Conservation (phyloP, 2,797 vertebrate species). For the Galagoides demidoff region DNA sequence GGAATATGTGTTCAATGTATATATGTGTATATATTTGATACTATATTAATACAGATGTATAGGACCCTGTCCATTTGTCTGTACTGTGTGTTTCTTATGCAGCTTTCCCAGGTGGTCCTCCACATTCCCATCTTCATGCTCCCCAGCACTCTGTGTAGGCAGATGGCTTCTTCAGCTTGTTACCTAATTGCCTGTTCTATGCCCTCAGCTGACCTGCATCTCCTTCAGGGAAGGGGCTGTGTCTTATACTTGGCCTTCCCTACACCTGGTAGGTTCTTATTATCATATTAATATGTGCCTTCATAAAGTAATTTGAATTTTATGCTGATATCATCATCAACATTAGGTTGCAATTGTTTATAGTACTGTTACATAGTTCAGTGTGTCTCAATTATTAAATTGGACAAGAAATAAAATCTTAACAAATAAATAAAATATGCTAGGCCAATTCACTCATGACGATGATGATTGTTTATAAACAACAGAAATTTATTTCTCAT, state of each 20-base stretch:
- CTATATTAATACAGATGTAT: not conserved
- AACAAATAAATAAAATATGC: not conserved
- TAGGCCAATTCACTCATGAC: not conserved
- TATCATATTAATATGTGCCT: not conserved
- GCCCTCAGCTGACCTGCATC: not conserved
- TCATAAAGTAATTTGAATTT: constrained; percentile 28
- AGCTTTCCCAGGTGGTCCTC: not conserved
- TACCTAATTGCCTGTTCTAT: not conserved
- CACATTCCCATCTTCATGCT: not conserved
- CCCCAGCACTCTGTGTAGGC: not conserved
- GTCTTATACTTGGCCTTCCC: not conserved
- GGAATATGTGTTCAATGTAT: not conserved
- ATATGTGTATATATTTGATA: not conserved
- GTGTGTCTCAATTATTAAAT: not conserved
- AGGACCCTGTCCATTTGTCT: not conserved
- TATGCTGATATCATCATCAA: not conserved
- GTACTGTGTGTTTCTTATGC: not conserved
- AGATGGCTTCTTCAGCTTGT: not conserved
- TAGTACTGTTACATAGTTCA: not conserved
- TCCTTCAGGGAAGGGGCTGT: not conserved
- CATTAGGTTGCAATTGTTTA: not conserved
- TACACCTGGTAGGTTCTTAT: not conserved
- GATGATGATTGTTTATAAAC: no score
- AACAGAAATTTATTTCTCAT: no score
- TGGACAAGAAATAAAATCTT: constrained; percentile 2